Evolutionary conservation across 2,888 invertebrate species (phyloP), one percentile per base, ranked within the genome.

Genomic region (Eurois occulta): DNA sequence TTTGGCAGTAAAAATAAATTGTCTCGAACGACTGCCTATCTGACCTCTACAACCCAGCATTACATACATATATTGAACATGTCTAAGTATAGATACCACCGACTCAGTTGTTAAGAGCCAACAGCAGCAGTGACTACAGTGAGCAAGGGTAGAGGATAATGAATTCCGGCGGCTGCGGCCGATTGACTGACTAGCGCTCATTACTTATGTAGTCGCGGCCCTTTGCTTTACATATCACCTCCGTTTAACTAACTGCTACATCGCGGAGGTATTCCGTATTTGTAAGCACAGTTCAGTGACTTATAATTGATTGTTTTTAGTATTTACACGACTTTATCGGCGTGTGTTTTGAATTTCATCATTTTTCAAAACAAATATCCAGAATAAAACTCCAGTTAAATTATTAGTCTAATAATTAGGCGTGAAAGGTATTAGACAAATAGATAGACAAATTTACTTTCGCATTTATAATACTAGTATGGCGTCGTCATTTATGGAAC

Each of bases 121-220:
- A 6, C 46, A 32, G 72, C 16, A 64, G 18, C 18, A 24, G n/a
- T 24, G 13, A 13, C 24, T 28, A 11, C 35, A 55, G 58, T 35
- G 35, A 66, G 71, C 24, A 32, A 69, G 68, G 80, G 69, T 76
- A 66, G 32, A 52, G 80, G 76, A 80, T 84, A 84, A 84, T 76
- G 10, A 64, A 80, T 80, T 71, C 66, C 3, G 64, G 21, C 73
- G 70, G 38, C 58, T 43, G 79, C 52, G 64, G 52, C 41, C 75
- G 84, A 70, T 72, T 70, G 84, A 80, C 70, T 84, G 66, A 48
- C 41, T 38, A 16, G 52, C 72, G 32, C 65, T n/a, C 76, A 84
- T 84, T 76, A 76, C 72, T 72, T 70, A 80, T 76, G 83, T 67
- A 80, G 65, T 32, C 21, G 58, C n/a, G n/a, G 58, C 72, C 81